phyloP scores from a whole-genome alignment of 2,888 invertebrate genomes.

The Hydriomena furcata region DNA sequence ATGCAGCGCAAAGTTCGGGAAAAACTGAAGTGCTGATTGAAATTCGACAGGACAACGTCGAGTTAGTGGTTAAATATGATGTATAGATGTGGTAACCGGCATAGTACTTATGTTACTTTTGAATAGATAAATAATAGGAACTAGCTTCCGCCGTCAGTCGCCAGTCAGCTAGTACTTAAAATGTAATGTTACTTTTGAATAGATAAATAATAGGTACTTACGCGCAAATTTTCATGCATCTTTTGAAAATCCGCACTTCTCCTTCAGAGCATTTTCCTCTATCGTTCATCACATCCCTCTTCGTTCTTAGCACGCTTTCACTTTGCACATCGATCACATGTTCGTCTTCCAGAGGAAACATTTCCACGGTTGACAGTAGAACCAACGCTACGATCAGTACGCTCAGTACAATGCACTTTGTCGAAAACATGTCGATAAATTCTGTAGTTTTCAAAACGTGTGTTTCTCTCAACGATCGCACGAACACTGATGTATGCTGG shows the following conservation, averaged over 20 bases:
- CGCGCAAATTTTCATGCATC: conserved; percentile 9
- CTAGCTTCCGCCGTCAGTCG: no score
- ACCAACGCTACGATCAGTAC: not conserved
- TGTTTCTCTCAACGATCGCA: not conserved
- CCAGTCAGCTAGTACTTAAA: no score
- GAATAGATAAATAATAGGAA: no score
- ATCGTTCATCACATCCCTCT: not conserved
- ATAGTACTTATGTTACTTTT: no score
- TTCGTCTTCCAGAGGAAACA: not conserved
- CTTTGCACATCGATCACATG: conserved; percentile 1
- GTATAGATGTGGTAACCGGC: no score
- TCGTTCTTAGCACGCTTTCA: not conserved
- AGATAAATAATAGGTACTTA: no score
- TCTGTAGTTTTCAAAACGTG: not conserved
- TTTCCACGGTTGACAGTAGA: not conserved
- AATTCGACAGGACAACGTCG: no score
- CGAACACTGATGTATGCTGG: not conserved
- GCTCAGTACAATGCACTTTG: not conserved
- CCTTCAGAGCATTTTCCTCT: not conserved
- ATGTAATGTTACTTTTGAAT: no score
- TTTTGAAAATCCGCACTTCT: not conserved
- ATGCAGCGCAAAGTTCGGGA: no score
- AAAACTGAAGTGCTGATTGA: no score
- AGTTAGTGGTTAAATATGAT: no score
- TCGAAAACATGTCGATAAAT: conserved; percentile 5